These are phyloP conservation scores for Diloba caeruleocephala DNA, from an alignment of 2,888 invertebrate species.

Conservation along the genomic window DNA sequence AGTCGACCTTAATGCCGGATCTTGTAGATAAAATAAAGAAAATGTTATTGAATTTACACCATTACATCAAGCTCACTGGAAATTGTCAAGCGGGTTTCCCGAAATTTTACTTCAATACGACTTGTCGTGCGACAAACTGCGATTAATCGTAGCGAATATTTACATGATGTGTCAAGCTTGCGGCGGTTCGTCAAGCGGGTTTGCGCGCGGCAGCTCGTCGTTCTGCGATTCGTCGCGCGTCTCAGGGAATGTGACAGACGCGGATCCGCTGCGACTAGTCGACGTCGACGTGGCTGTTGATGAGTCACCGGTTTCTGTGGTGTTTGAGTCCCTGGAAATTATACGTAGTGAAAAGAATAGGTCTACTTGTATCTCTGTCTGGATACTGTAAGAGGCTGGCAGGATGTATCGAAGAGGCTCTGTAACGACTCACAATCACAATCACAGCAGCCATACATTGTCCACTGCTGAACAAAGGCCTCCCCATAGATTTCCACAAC, in stretches of 20 bases:
- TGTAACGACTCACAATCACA: too few species aligned
- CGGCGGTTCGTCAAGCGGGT: constrained; percentile 83
- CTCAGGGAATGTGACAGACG: constrained; percentile 44
- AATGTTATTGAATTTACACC: constrained; percentile 2
- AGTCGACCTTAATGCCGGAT: not conserved
- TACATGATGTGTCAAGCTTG: constrained; percentile 76
- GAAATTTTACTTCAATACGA: constrained; percentile 1
- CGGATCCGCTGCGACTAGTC: constrained; percentile 63
- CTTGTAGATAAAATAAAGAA: not conserved
- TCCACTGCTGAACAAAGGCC: too few species aligned
- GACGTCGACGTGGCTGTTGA: constrained; percentile 63
- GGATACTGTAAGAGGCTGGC: too few species aligned
- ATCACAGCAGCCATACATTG: too few species aligned
- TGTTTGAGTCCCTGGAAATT: constrained; percentile 63
- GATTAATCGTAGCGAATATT: constrained; percentile 1
- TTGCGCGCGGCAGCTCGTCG: constrained; percentile 78
- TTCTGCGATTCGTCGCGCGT: constrained; percentile 45
- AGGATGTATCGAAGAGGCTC: too few species aligned
- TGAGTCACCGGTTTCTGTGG: constrained; percentile 63
- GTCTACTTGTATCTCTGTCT: too few species aligned
- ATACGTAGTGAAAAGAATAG: not conserved
- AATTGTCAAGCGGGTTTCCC: not conserved
- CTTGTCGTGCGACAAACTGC: constrained; percentile 3
- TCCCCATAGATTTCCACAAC: too few species aligned
- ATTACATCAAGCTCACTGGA: constrained; percentile 5